These are phyloP conservation scores for Chalcosyrphus nemorum DNA, from an alignment of 2,888 invertebrate species.

Conservation along the genomic window DNA sequence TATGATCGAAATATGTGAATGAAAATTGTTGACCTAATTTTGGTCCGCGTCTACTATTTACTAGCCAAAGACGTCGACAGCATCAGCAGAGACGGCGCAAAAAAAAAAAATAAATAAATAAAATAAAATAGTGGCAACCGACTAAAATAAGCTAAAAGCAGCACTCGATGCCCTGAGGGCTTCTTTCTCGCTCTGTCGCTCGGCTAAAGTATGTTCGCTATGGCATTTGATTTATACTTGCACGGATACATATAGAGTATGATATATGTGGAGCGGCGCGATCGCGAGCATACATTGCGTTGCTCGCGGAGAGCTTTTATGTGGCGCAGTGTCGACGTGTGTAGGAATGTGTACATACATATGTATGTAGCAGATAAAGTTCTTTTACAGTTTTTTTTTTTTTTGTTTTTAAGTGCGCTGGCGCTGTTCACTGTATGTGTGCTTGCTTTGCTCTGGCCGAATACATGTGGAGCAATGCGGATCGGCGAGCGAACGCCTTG, in stretches of 20 bases:
- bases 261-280: constrained; percentile 63
- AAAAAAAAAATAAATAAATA: background rate
- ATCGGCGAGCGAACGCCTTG: constrained; percentile 11
- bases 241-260: constrained; percentile 59
- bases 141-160: constrained; percentile 59
- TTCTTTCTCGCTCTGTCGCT: constrained; percentile 43
- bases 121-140: constrained; percentile 29
- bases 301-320: constrained; percentile 57
- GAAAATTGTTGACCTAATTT: constrained; percentile 81
- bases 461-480: constrained; percentile 45
- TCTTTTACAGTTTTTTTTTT: constrained; percentile 52
- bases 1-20: constrained; percentile 77
- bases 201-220: constrained; percentile 52
- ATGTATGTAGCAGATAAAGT: constrained; percentile 71
- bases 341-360: constrained; percentile 62
- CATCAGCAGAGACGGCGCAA: constrained; percentile 1
- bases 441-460: constrained; percentile 23
- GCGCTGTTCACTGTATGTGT: constrained; percentile 60
- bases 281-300: constrained; percentile 45
- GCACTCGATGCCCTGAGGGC: constrained; percentile 40
- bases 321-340: constrained; percentile 58
- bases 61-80: constrained; percentile 51
- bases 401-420: constrained; percentile 57
- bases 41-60: constrained; percentile 64
- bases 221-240: constrained; percentile 70